Evolutionary conservation across 2,113 vertebrate genomes (phyloP).

Genomic region (Paracanthobrama guichenoti): DNA sequence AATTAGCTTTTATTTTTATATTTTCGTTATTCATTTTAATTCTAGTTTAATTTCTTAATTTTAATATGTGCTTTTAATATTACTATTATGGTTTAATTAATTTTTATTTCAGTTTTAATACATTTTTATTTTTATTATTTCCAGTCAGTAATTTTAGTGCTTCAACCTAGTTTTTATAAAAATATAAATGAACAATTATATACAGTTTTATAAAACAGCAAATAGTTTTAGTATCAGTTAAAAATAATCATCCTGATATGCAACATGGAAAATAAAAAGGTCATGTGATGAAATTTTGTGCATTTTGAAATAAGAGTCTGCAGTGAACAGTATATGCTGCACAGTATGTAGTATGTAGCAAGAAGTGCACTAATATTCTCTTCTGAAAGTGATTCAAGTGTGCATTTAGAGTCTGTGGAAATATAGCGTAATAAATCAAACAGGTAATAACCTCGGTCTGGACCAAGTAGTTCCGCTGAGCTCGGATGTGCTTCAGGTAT

Average conservation of each 20-base stretch:
- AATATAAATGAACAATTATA: too few species aligned
- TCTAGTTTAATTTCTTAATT: background rate
- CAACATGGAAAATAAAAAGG: background rate
- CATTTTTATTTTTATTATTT: too few species aligned
- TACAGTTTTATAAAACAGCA: too few species aligned
- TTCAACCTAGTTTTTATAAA: too few species aligned
- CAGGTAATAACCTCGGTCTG: conserved; percentile 92
- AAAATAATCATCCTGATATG: background rate
- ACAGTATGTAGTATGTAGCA: background rate
- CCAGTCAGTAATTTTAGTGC: too few species aligned
- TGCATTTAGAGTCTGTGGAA: background rate
- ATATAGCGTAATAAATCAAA: background rate
- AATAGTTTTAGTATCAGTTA: background rate
- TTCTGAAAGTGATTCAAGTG: background rate
- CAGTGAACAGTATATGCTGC: background rate
- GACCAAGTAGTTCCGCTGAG: conserved; percentile 99
- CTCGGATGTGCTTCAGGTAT: conserved; percentile 99
- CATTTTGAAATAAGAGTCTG: background rate
- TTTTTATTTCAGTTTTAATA: too few species aligned
- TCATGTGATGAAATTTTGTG: background rate
- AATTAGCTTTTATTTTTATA: background rate
- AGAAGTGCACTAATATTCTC: background rate
- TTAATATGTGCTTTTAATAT: background rate
- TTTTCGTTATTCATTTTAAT: background rate
- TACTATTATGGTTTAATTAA: background rate